phyloP scores from a whole-genome alignment of 2,113 vertebrate genomes.

The Protomyctophum bolini region DNA sequence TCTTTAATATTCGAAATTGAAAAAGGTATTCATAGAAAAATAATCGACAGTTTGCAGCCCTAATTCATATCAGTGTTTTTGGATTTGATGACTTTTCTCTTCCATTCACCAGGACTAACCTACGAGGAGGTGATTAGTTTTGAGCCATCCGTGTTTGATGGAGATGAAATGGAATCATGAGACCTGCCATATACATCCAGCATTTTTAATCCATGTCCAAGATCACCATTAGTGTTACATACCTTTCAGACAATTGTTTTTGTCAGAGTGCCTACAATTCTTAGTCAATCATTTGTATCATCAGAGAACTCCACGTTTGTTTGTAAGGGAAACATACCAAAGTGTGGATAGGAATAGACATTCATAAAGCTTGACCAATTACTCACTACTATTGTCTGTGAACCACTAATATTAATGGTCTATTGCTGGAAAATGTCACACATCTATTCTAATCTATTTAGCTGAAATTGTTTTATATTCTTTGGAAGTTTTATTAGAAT shows the following conservation, averaged over 20 bases:
- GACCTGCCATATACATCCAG: conserved; percentile 17
- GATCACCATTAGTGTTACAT: conserved; percentile 42
- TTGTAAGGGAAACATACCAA: conserved; percentile 31
- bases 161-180: conserved; percentile 91
- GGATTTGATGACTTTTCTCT: neutral
- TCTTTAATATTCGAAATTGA: too few species aligned
- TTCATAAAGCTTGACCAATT: neutral
- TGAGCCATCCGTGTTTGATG: conserved; percentile 87
- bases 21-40: too few species aligned
- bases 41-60: too few species aligned
- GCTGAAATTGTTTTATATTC: conserved; percentile 50
- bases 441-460: conserved; percentile 38
- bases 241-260: conserved; percentile 25
- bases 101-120: conserved; percentile 84
- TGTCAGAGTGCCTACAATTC: conserved; percentile 27
- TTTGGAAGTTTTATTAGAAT: conserved; percentile 27
- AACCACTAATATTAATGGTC: conserved; percentile 58
- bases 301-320: conserved; percentile 15
- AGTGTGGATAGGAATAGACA: conserved; percentile 22
- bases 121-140: conserved; percentile 93
- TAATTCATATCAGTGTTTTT: too few species aligned
- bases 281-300: conserved; percentile 19
- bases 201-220: conserved; percentile 21
- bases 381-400: conserved; percentile 49
- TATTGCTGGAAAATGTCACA: conserved; percentile 49